A percentile compares a stretch with the other conserved stretches of the same genome.
Evolutionary conservation across 2,797 vertebrate species (phyloP).

Genomic region (Chloroceryle amazona): DNA sequence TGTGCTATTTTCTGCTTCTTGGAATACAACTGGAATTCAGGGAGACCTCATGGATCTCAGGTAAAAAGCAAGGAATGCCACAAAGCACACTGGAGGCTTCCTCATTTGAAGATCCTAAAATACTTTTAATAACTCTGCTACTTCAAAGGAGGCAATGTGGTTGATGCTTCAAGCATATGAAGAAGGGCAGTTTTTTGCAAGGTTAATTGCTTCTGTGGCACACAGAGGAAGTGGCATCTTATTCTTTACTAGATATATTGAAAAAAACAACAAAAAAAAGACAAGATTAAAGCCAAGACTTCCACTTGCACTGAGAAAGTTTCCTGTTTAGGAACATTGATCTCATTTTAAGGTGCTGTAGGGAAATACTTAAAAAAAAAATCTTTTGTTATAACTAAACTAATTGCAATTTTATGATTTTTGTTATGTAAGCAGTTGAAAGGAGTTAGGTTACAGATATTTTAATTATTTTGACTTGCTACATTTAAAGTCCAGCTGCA

Average conservation of each 20-base stretch:
- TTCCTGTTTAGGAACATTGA: neutral
- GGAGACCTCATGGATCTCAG: neutral
- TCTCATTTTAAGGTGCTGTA: neutral
- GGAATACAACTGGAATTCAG: neutral
- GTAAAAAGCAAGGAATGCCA: neutral
- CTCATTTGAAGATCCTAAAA: neutral
- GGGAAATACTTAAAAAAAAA: neutral
- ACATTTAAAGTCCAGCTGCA: neutral
- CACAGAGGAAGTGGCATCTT: neutral
- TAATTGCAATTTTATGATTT: neutral
- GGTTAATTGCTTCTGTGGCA: constrained; percentile 15
- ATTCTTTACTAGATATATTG: neutral
- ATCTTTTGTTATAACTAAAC: neutral
- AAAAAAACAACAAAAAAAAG: neutral
- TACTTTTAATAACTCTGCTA: neutral
- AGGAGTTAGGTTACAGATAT: neutral
- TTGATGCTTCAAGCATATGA: neutral
- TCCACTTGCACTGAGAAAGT: neutral
- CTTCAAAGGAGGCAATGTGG: neutral
- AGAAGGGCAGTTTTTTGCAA: neutral
- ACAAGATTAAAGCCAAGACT: neutral
- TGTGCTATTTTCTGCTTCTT: neutral
- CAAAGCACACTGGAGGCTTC: neutral
- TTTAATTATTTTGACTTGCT: neutral
- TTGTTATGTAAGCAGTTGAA: neutral